Conservation (phyloP, 2,113 vertebrate genomes). For the Halichoerus grypus region DNA sequence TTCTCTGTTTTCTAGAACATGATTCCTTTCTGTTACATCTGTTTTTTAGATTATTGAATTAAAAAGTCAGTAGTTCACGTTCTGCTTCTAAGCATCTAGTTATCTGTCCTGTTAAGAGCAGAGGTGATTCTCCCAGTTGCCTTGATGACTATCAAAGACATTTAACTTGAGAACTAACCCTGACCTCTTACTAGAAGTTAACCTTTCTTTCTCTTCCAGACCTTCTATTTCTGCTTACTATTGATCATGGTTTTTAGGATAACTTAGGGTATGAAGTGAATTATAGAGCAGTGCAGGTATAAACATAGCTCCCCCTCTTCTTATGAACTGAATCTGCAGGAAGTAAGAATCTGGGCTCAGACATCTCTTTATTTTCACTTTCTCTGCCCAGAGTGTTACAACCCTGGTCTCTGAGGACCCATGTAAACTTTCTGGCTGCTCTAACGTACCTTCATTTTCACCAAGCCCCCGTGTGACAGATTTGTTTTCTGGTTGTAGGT, state of each 20-base stretch:
- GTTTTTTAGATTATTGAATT: neutral
- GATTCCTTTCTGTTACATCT: neutral
- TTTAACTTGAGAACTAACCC: neutral
- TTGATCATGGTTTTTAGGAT: neutral
- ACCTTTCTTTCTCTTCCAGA: neutral
- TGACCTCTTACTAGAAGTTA: neutral
- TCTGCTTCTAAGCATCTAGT: neutral
- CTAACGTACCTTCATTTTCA: neutral
- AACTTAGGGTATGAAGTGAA: neutral
- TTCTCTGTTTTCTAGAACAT: constrained; percentile 48
- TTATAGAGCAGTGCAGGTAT: neutral
- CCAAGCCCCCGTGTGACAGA: neutral
- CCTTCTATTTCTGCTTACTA: neutral
- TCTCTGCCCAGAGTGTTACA: neutral
- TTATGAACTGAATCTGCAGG: neutral
- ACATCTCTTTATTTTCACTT: neutral
- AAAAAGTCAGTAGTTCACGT: neutral
- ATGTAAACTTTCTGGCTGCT: neutral
- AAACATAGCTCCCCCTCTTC: neutral
- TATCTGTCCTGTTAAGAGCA: neutral
- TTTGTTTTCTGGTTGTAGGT: constrained; percentile 87
- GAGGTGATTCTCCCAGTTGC: neutral
- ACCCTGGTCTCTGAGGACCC: neutral
- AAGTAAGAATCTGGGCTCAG: neutral
- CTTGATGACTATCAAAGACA: neutral